Base-by-base conservation (phyloP, 2,113 vertebrate species). In the Etheostoma spectabile region DNA sequence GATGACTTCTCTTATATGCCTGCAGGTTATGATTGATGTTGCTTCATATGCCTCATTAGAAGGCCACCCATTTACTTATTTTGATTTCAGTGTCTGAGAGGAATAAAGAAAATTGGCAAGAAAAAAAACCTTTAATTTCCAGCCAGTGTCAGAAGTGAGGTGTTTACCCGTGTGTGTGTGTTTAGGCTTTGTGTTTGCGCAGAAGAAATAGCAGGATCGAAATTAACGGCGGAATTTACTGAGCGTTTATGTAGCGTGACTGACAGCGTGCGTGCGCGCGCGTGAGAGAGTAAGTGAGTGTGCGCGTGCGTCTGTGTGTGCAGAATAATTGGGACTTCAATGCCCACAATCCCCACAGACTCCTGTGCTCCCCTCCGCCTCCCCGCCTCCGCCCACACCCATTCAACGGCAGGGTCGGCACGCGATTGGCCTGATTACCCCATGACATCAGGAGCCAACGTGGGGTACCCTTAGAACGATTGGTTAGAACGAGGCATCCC, bases 271-370 rank as follows among this genome's bases (percentile, higher is more conserved):
- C 70, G 86, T 30, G 60, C 27, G 57, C 22, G 38, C 8, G 51
- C 2, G 21, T 33, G 30, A 6, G 59, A 27, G 67, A 53, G 60
- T 27, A 35, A 30, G 68, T 27, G 27, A 35, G 83, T 52, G 64
- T 65, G 70, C 38, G 79, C 64, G 81, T 24, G 85, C 53, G 79
- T 22, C 69, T 66, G 82, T 72, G 87, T 66, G 88, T 67, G 82
- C 82, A 88, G 84, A 95, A 95, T 95, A 93, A 94, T 94, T 94
- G 94, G 94, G 94, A 95, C 95, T 95, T 94, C 94, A 96, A 94
- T 95, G 92, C 95, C 95, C 95, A 95, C 93, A 95, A 95, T 95
- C 94, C 95, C 95, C 90, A 89, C 85, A 91, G 92, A 94, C 92
- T 80, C 80, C 83, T 79, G 89, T 55, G 59, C 87, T 59, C 79